These are phyloP conservation scores for Unio delphinus DNA, from an alignment of 2,888 invertebrate genomes.

Conservation along the genomic window DNA sequence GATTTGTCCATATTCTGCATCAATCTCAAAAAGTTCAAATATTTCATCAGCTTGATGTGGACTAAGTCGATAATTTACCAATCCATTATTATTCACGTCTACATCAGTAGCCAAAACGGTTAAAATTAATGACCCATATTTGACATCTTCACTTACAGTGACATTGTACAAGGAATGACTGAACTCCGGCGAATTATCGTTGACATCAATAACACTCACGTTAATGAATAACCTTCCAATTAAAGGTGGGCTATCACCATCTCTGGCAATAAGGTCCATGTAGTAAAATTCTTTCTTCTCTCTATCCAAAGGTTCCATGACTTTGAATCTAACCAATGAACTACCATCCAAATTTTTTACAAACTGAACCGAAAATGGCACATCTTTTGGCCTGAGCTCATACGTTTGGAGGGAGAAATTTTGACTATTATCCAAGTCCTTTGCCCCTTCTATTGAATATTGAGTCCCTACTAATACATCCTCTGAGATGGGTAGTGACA, in stretches of 20 bases:
- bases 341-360: conserved; percentile 46
- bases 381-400: conserved; percentile 20
- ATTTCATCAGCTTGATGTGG: conserved; percentile 45
- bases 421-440: conserved; percentile 44
- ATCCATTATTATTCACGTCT: conserved; percentile 85
- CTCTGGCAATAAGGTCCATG: conserved; percentile 44
- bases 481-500: conserved; percentile 37
- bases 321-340: conserved; percentile 41
- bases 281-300: conserved; percentile 44
- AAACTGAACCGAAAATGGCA: conserved; percentile 44
- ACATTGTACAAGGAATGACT: conserved; percentile 30
- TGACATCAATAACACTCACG: conserved; percentile 42
- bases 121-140: conserved; percentile 27
- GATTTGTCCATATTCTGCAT: conserved; percentile 50
- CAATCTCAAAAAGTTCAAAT: conserved; percentile 44
- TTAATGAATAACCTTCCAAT: conserved; percentile 35
- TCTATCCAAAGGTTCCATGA: conserved; percentile 43
- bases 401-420: conserved; percentile 39
- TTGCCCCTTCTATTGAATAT: conserved; percentile 41
- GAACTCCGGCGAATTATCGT: conserved; percentile 51
- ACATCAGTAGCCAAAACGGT: conserved; percentile 85
- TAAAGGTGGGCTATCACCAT: conserved; percentile 42
- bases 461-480: conserved; percentile 36
- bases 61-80: conserved; percentile 71
- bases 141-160: conserved; percentile 36